These are phyloP conservation scores for Argyrosomus regius DNA, from an alignment of 2,797 vertebrate species.

Conservation along the genomic window DNA sequence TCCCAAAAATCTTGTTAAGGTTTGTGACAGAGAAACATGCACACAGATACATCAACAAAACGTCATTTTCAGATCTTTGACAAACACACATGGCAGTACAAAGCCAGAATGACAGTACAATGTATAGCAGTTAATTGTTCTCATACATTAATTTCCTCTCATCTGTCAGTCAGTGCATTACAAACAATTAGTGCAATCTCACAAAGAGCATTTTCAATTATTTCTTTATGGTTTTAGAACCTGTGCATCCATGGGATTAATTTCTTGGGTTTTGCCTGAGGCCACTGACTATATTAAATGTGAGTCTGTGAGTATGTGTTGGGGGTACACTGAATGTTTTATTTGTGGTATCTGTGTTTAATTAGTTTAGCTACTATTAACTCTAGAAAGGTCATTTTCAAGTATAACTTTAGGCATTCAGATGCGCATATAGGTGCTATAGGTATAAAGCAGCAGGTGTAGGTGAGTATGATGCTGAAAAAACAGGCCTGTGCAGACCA, in stretches of 20 bases:
- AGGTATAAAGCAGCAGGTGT: constrained; percentile 16
- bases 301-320: neutral
- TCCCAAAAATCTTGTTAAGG: neutral
- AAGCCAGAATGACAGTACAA: neutral
- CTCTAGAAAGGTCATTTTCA: neutral
- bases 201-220: constrained; percentile 17
- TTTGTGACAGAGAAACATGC: neutral
- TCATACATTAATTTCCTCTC: neutral
- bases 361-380: constrained; percentile 4
- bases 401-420: neutral
- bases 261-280: constrained; percentile 13
- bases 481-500: constrained; percentile 27
- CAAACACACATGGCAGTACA: neutral
- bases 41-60: neutral
- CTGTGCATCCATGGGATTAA: constrained; percentile 2
- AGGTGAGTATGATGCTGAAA: constrained; percentile 5
- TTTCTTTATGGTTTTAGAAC: constrained; percentile 16
- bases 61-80: neutral
- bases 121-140: neutral
- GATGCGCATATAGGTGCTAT: constrained; percentile 5
- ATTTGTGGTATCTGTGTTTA: constrained; percentile 7
- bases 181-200: constrained; percentile 18
- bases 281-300: constrained; percentile 24
- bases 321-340: neutral
- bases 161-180: constrained; percentile 15